Evolutionary conservation across 2,797 vertebrate species (phyloP).

Genomic region (Falco peregrinus): DNA sequence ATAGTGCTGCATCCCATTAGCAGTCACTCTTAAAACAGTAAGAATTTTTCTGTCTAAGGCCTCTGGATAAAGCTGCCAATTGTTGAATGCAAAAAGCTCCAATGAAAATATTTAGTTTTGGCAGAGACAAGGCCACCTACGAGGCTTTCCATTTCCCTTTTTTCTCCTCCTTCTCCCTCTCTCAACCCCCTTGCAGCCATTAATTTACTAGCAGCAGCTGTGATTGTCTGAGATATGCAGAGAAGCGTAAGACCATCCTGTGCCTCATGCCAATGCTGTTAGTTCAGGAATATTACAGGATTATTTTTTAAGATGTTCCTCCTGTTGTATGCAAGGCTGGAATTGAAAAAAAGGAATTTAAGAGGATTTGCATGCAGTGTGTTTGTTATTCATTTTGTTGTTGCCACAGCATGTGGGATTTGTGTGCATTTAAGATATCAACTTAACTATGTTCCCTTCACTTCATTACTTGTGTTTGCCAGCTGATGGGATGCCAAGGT

Average conservation of each 20-base stretch:
- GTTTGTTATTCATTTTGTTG: slow-evolving; percentile 63
- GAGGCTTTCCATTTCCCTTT: not conserved
- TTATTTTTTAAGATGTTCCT: slow-evolving; percentile 56
- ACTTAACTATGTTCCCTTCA: slow-evolving; percentile 34
- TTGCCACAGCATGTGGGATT: slow-evolving; percentile 64
- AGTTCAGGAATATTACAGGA: slow-evolving; percentile 18
- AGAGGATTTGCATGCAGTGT: slow-evolving; percentile 54
- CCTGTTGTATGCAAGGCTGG: slow-evolving; percentile 11
- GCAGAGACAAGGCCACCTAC: slow-evolving; percentile 45
- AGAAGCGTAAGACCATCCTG: not conserved
- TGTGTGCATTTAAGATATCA: slow-evolving; percentile 66
- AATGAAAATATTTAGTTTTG: slow-evolving; percentile 51
- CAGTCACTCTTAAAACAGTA: not conserved
- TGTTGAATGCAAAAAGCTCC: slow-evolving; percentile 37
- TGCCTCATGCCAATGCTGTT: slow-evolving; percentile 7
- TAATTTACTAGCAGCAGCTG: slow-evolving; percentile 39
- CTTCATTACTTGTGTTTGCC: slow-evolving; percentile 43
- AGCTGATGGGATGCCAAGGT: slow-evolving; percentile 47
- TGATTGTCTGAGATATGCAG: slow-evolving; percentile 28
- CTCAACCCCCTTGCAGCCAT: not conserved
- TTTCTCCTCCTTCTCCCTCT: not conserved
- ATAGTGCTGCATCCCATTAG: not conserved
- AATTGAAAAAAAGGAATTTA: slow-evolving; percentile 37
- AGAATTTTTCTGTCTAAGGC: not conserved
- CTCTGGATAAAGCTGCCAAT: slow-evolving; percentile 30